Evolutionary conservation across 2,888 invertebrate genomes (phyloP).

Genomic region (Zygaena filipendulae): DNA sequence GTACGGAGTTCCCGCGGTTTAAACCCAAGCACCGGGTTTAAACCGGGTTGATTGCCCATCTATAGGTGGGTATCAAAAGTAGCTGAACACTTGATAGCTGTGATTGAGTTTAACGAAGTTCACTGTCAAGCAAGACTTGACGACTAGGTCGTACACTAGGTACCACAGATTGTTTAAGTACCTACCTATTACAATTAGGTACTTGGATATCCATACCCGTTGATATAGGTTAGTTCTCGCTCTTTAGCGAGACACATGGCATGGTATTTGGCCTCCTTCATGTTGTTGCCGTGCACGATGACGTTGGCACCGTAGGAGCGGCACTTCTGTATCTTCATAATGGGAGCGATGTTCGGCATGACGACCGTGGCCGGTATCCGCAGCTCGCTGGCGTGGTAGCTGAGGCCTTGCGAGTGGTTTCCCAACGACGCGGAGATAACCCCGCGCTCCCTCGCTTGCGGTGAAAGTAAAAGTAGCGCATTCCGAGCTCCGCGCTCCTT

Average conservation of each 20-base stretch:
- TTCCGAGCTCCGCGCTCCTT: conserved; percentile 95
- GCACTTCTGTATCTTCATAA: conserved; percentile 95
- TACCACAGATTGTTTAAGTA: too few species aligned
- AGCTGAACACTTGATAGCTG: too few species aligned
- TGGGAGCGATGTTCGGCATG: conserved; percentile 95
- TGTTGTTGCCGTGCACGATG: conserved; percentile 82
- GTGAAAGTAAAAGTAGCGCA: conserved; percentile 78
- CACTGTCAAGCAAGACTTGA: too few species aligned
- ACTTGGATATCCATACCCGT: too few species aligned
- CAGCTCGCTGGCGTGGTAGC: conserved; percentile 81
- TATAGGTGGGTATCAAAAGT: too few species aligned
- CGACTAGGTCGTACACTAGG: too few species aligned
- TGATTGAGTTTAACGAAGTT: too few species aligned
- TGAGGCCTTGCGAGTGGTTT: conserved; percentile 88
- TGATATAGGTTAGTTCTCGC: conserved; percentile 81
- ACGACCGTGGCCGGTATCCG: conserved; percentile 84
- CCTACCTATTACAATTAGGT: too few species aligned
- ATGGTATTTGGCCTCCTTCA: conserved; percentile 84
- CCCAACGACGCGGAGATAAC: conserved; percentile 95
- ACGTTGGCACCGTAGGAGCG: conserved; percentile 86
- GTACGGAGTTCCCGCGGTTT: too few species aligned
- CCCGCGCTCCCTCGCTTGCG: conserved; percentile 77
- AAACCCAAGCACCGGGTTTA: too few species aligned
- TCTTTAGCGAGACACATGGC: conserved; percentile 83
- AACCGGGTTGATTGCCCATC: too few species aligned